Evolutionary conservation across 1,140 invertebrate species (phyloP), one percentile per base, ranked within the genome.

Genomic region (Drosophila watanabei): DNA sequence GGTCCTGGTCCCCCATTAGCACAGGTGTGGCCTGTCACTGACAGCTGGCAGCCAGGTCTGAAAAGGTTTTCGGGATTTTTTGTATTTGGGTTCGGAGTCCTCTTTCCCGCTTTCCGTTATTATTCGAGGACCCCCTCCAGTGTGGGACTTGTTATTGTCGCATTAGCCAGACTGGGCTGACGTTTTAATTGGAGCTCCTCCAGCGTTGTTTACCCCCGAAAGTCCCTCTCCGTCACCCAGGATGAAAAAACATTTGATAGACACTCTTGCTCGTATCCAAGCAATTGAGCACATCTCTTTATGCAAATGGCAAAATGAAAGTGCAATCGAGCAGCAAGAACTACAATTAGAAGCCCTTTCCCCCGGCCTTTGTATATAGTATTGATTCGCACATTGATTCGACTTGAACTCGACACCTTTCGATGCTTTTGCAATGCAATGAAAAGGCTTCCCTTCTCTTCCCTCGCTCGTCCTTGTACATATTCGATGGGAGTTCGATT

Each of bases 1-100:
- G 48, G 4, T 41, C n/a, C n/a, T 24, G 24, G 24, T 16, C 8
- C 20, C 41, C 72, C 77, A 72, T 79, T 79, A 65, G 76, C 59
- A 37, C 77, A 87, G 85, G 80, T 83, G 84, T 77, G 76, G 68
- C 80, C 73, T 88, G 83, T 46, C 56, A 88, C 32, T 83, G 84
- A 77, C 84, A 87, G 80, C 52, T 39, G 33, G 35, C 48, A 35
- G 60, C 18, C 11, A 11, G 9, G 49, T 28, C 32, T 11, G 20
- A 61, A 78, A 69, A 54, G 75, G 75, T 68, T 78, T 64, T 77
- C n/a, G 54, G 72, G 41, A 63, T 63, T 65, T 65, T 75, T 56
- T 54, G 57, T 41, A 48, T 64, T 71, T 41, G 35, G 35, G 20
- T n/a, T 16, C 39, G n/a, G 20, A 20, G 24, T 48, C 14, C 14